Base-by-base conservation (phyloP, 2,113 vertebrate species). In the Uria lomvia region DNA sequence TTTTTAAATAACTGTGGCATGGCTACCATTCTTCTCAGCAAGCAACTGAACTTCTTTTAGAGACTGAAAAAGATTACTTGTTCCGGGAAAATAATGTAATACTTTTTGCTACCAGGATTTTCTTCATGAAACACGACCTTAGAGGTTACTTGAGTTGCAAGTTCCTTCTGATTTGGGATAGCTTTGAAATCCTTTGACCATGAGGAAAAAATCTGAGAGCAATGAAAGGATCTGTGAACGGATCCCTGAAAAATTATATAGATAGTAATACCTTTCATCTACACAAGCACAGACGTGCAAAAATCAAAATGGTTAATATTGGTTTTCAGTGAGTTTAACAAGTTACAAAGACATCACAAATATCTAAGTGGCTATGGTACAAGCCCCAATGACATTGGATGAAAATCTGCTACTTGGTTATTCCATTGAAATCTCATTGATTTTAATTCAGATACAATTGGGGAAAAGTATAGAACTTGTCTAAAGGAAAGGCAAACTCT, bases 1-100 rank as follows among this genome's bases (percentile, higher is more conserved):
- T 76, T 94, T 97, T 97, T 96, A 94, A 98, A 97, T 95, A 97
- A 93, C 87, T 96, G 88, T 96, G 75, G 72, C 80, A 63, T 90
- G 79, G 67, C 67, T 94, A 95, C 89, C 62, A 60, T 94, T 97
- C 84, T 94, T 94, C 90, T 84, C 90, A 96, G 75, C 32, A 93
- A 94, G 55, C 27, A 90, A 72, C 68, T 42, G 32, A 91, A 80
- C 63, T 86, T 96, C 55, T 89, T 85, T 66, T 59, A 77, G 66
- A 77, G 45, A 26, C 74, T 83, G 76, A 40, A 73, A 90, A 96
- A 80, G 49, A 95, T 92, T 86, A 43, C 82, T 94, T 93, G 55
- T 80, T 92, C 52, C 24, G 36, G 43, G 32, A 86, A 92, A 96
- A 85, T 59, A 90, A 77, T 34, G 24, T 12, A 52, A 72, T 59